phyloP scores from a whole-genome alignment of 2,797 vertebrate genomes.

The Sus cebifrons region DNA sequence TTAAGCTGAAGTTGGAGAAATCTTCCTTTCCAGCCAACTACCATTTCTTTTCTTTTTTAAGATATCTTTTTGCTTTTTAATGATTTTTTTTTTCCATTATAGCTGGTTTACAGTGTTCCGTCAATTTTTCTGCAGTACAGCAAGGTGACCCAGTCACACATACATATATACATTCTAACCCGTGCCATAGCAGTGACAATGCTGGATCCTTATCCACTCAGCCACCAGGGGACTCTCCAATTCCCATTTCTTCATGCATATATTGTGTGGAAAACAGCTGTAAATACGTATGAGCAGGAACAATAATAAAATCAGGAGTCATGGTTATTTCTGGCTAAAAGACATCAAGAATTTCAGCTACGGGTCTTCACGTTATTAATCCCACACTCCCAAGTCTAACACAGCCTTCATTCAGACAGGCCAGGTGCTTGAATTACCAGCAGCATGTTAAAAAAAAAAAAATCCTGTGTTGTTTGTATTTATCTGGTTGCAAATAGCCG shows the following conservation, averaged over 20 bases:
- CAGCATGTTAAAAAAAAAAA: slow-evolving; percentile 72
- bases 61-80: too few species aligned
- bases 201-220: too few species aligned
- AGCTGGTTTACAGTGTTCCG: too few species aligned
- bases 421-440: background rate
- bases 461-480: background rate
- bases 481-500: slow-evolving; percentile 68
- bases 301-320: background rate
- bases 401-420: background rate
- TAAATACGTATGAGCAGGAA: background rate
- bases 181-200: too few species aligned
- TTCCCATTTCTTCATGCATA: background rate
- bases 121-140: too few species aligned
- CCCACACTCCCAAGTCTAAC: background rate
- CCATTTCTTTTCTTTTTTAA: background rate
- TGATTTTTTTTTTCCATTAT: too few species aligned
- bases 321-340: slow-evolving; percentile 7
- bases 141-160: too few species aligned
- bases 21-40: background rate
- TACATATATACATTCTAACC: too few species aligned
- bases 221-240: background rate
- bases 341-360: background rate
- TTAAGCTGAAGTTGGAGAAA: slow-evolving; percentile 15
- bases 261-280: background rate
- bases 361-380: slow-evolving; percentile 43